Percentiles rank a stretch among this genome's conserved stretches.
These are phyloP conservation scores for Torymus aiolomorphi DNA, from an alignment of 2,888 invertebrate species.

Conservation along the genomic window DNA sequence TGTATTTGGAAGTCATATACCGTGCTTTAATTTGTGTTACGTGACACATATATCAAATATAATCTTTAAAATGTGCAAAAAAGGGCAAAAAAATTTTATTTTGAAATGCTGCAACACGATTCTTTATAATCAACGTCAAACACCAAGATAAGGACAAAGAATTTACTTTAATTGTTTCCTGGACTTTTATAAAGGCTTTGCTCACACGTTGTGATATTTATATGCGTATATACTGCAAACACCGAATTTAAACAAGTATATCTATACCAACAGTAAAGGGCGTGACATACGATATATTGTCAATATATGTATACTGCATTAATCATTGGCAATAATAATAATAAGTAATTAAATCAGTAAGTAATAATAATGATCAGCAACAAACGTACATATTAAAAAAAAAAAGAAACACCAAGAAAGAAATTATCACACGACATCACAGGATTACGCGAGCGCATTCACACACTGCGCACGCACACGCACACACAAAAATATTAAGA, in stretches of 20 bases:
- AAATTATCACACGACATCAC: slow-evolving; percentile 22
- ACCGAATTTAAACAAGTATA: slow-evolving; percentile 24
- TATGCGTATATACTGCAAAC: slow-evolving; percentile 34
- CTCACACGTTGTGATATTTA: slow-evolving; percentile 19
- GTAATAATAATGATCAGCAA: slow-evolving; percentile 30
- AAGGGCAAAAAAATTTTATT: slow-evolving; percentile 22
- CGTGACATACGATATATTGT: slow-evolving; percentile 9
- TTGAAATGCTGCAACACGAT: neutral
- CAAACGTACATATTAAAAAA: slow-evolving; percentile 39
- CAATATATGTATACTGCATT: slow-evolving; percentile 24
- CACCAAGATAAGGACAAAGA: slow-evolving; percentile 17
- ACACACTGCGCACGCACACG: slow-evolving; percentile 6
- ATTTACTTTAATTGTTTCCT: slow-evolving; percentile 2
- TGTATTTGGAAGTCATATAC: slow-evolving; percentile 18
- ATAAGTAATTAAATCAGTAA: slow-evolving; percentile 9
- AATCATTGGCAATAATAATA: slow-evolving; percentile 16
- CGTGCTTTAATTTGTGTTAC: slow-evolving; percentile 27
- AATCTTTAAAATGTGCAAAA: slow-evolving; percentile 29
- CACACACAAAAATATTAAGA: slow-evolving; percentile 9
- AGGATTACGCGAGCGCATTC: slow-evolving; percentile 39
- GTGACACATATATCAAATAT: slow-evolving; percentile 9
- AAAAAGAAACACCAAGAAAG: slow-evolving; percentile 17
- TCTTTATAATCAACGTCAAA: slow-evolving; percentile 20
- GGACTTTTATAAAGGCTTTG: slow-evolving; percentile 7
- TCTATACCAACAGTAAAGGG: slow-evolving; percentile 4